phyloP scores from a whole-genome alignment of 2,888 invertebrate genomes.

The Agrochola lota region DNA sequence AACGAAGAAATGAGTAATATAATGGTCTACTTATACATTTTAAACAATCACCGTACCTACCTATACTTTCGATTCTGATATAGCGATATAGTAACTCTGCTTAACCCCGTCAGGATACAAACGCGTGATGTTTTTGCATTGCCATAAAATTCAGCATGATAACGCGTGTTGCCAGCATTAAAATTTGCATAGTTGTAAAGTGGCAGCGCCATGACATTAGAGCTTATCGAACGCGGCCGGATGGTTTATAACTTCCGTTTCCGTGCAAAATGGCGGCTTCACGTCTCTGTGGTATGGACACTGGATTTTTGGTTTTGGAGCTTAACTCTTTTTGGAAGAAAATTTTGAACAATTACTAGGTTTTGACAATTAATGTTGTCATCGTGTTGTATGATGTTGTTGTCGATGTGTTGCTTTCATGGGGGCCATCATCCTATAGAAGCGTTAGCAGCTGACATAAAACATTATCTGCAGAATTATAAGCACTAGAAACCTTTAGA shows the following conservation, averaged over 20 bases:
- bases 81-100: not conserved
- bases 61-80: not conserved
- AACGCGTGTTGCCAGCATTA: constrained; percentile 53
- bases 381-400: not conserved
- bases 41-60: not conserved
- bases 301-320: constrained; percentile 53
- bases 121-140: constrained; percentile 24
- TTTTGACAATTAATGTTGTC: not conserved
- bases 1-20: not conserved
- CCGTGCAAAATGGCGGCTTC: constrained; percentile 63
- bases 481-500: not conserved
- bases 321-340: not conserved
- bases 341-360: not conserved
- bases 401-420: not conserved
- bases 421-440: not conserved
- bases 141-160: constrained; percentile 40
- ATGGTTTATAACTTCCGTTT: constrained; percentile 75
- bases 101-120: not conserved
- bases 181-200: constrained; percentile 69
- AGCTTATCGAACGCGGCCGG: constrained; percentile 72
- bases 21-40: not conserved
- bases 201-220: constrained; percentile 68
- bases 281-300: constrained; percentile 51
- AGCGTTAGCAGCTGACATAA: not conserved
- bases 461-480: not conserved